phyloP scores from a whole-genome alignment of 2,888 invertebrate genomes.

The Apodemia mormo region DNA sequence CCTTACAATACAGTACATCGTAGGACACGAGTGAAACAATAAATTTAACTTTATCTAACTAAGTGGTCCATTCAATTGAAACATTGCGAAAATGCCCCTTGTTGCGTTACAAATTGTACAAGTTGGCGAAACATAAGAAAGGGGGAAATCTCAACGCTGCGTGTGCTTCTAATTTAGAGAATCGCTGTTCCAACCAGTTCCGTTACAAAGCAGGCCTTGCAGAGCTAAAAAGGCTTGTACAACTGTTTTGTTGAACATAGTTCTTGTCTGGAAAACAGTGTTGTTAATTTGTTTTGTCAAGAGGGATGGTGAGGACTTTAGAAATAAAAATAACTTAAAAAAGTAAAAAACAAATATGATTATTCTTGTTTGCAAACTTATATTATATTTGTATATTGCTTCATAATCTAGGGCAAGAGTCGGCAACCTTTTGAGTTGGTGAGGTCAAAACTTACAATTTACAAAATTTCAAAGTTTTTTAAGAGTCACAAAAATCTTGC shows the following conservation, averaged over 20 bases:
- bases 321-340: no score
- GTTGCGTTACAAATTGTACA: constrained; percentile 67
- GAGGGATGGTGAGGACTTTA: background rate
- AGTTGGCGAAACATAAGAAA: constrained; percentile 55
- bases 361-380: no score
- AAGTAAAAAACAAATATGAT: no score
- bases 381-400: no score
- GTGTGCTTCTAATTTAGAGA: constrained; percentile 61
- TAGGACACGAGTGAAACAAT: constrained; percentile 47
- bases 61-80: constrained; percentile 64
- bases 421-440: no score
- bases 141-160: constrained; percentile 59
- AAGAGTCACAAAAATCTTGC: no score
- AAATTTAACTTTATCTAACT: constrained; percentile 48
- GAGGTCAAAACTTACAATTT: no score
- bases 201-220: constrained; percentile 21
- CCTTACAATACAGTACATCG: constrained; percentile 46
- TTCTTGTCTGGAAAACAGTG: constrained; percentile 30
- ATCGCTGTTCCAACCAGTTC: constrained; percentile 55
- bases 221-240: constrained; percentile 51
- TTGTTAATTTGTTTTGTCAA: constrained; percentile 5
- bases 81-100: constrained; percentile 68
- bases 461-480: no score
- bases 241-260: constrained; percentile 45
- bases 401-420: no score